Evolutionary conservation across 2,113 vertebrate genomes (phyloP).

Genomic region (Sylvia atricapilla): DNA sequence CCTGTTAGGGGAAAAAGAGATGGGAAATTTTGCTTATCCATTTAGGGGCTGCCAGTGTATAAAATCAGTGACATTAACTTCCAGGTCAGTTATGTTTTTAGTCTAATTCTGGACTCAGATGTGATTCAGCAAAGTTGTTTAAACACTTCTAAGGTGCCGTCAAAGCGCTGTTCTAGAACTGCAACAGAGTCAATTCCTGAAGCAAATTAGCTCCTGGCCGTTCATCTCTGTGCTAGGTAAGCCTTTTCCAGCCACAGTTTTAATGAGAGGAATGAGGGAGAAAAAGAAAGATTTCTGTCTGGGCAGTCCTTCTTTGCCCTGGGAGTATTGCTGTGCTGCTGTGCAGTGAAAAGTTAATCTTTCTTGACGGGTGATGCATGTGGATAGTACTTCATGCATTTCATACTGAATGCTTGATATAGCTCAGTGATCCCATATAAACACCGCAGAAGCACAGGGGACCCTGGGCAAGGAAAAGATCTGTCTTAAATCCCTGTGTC

Average conservation of each 20-base stretch:
- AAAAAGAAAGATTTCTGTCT: background rate
- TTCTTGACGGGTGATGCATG: slow-evolving; percentile 40
- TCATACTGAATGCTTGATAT: slow-evolving; percentile 32
- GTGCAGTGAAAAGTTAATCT: slow-evolving; percentile 64
- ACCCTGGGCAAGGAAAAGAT: slow-evolving; percentile 23
- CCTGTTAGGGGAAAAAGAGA: background rate
- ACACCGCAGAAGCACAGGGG: background rate
- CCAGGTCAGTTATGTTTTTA: background rate
- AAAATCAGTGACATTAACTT: background rate
- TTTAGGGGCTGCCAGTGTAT: background rate
- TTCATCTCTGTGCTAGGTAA: background rate
- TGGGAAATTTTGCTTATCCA: background rate
- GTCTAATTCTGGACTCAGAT: background rate
- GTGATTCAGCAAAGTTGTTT: slow-evolving; percentile 1
- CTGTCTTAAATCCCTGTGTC: slow-evolving; percentile 10
- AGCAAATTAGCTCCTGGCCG: slow-evolving; percentile 10
- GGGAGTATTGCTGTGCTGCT: slow-evolving; percentile 40
- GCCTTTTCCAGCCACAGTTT: slow-evolving; percentile 1
- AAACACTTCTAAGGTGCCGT: background rate
- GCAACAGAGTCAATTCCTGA: background rate
- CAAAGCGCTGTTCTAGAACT: background rate
- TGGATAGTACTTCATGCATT: slow-evolving; percentile 41
- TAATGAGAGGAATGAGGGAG: background rate
- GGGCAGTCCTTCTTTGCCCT: slow-evolving; percentile 25
- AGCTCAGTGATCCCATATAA: slow-evolving; percentile 53